Evolutionary conservation across 2,797 vertebrate species (phyloP), one percentile per base, ranked within the genome.

Genomic region (Craterocephalus amniculus): DNA sequence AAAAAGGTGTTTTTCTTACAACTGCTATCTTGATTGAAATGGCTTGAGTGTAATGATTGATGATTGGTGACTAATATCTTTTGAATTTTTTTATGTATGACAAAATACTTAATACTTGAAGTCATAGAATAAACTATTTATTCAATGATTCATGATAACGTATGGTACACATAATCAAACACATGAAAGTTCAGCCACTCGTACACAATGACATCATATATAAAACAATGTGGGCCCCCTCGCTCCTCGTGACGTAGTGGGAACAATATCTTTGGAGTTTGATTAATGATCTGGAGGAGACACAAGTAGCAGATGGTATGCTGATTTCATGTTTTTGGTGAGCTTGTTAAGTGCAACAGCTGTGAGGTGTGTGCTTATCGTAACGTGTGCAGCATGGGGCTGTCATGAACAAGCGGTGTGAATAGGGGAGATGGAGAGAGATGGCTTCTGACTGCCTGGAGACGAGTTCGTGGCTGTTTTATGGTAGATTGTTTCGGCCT

Each of bases 251-350:
- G 74, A 83, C 81, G 87, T 82, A 88, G 89, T 88, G 86, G 78
- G 55, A 88, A 81, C 65, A 71, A 76, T 84, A 80, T 82, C 80
- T 80, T 72, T 76, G 71, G 74, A 76, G 69, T 90, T 86, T 94
- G 94, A 95, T 95, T 92, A 90, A 93, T 88, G 91, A 90, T 77
- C 87, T 82, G 66, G 56, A 85, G 76, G 80, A 90, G 80, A 87
- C 80, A 70, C 71, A 71, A 77, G 86, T 76, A 88, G 81, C 90
- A 91, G 90, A 90, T 92, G 90, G 87, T 83, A 82, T 80, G 83
- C 87, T 87, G 89, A 90, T 87, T 81, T 88, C 71, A 72, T 83
- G 89, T 87, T 88, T 90, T 87, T 82, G 71, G 72, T 78, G 77
- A 68, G 80, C 68, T 68, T 69, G 85, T 86, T 58, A 62, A 87